Evolutionary conservation across 2,888 invertebrate species (phyloP), one percentile per base, ranked within the genome.

Genomic region (Eilema caniola): DNA sequence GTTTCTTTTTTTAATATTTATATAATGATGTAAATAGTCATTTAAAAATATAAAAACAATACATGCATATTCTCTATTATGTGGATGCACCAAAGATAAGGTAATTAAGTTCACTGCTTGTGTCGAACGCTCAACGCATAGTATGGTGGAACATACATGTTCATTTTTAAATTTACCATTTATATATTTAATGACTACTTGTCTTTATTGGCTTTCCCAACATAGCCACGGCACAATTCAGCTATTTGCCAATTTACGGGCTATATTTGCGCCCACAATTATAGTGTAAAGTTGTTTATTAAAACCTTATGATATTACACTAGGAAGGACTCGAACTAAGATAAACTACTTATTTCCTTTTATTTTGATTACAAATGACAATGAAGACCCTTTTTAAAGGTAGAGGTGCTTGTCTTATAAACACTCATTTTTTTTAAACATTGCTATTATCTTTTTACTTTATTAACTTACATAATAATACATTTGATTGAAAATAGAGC

Each of bases 141-240:
- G 82, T 80, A 82, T 72, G 80, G 80, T 82, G 81, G 82, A 80
- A 77, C 81, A 78, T 64, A n/a, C n/a, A 77, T 72, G 67, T 73
- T 69, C 71, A 67, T 68, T 69, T 64, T 62, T 37, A 66, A 62
- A 69, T 63, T 41, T 66, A 24, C 31, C 33, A 64, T 70, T 24
- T 31, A 63, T 61, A 20, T 57, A 59, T 23, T 37, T 64, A 62
- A 59, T 25, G 23, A 53, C 62, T 53, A 53, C 53, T 53, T 16
- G 47, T 37, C 41, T 65, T 47, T 53, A 73, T 63, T 14, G 37
- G 69, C 69, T 75, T 74, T 79, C 70, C n/a, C 53, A 69, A 60
- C 65, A 65, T 47, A 60, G 53, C 53, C n/a, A 53, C 33, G 53
- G 65, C 65, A 53, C 65, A 24, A 33, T 59, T 23, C 16, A 37